These are phyloP conservation scores for Macropodus opercularis DNA, from an alignment of 2,797 vertebrate species.

Conservation along the genomic window DNA sequence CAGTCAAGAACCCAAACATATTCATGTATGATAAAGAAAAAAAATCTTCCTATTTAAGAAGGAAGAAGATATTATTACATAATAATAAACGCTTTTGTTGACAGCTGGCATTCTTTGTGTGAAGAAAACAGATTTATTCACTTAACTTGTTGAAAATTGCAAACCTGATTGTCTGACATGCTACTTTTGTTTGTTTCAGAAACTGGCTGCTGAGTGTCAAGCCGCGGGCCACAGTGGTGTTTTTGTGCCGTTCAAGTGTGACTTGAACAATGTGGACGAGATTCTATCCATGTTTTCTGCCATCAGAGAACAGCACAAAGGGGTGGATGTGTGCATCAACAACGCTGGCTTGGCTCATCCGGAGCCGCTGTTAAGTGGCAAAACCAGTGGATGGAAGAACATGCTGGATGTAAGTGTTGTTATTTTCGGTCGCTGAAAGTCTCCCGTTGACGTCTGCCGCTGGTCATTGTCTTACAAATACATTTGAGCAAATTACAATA, in stretches of 20 bases:
- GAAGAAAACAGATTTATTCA: no score
- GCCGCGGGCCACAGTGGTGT: conserved; percentile 82
- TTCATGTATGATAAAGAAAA: no score
- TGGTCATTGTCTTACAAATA: no score
- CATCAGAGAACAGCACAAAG: conserved; percentile 84
- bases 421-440: no score
- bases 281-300: conserved; percentile 90
- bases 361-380: conserved; percentile 83
- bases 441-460: no score
- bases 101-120: no score
- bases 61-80: no score
- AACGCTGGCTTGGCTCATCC: conserved; percentile 87
- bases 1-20: no score
- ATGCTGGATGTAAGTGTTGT: conserved; percentile 91
- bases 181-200: conserved; percentile 70
- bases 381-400: conserved; percentile 85
- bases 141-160: neutral
- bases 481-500: no score
- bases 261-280: conserved; percentile 87
- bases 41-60: no score
- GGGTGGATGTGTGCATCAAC: conserved; percentile 92
- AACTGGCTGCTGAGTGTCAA: conserved; percentile 86
- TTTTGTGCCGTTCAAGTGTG: conserved; percentile 89
- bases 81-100: no score
- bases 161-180: neutral